Percentiles rank a stretch among this genome's conserved stretches.
Evolutionary conservation across 2,797 vertebrate species (phyloP).

Genomic region (Pogonophryne albipinna): DNA sequence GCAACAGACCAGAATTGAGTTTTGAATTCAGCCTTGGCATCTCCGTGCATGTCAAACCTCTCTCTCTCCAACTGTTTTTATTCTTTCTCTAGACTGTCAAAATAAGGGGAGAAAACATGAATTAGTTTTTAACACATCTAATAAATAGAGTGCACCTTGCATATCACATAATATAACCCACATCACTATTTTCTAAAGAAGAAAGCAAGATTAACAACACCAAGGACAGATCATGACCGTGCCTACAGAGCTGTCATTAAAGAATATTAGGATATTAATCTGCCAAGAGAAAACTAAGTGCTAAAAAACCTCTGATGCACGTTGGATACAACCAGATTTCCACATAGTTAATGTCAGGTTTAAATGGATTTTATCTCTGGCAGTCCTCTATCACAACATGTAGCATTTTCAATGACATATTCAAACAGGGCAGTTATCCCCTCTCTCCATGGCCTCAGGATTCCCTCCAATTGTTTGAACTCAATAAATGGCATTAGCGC

Average conservation of each 20-base stretch:
- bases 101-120: too few relatives aligned
- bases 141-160: not conserved
- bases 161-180: not conserved
- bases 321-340: conserved; percentile 43
- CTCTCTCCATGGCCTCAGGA: conserved; percentile 44
- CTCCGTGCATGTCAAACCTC: too few relatives aligned
- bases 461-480: conserved; percentile 65
- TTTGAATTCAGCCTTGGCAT: not conserved
- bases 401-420: conserved; percentile 53
- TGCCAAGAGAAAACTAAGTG: conserved; percentile 12
- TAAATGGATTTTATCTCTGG: conserved; percentile 45
- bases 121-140: not conserved
- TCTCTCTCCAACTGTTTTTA: too few relatives aligned
- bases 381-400: conserved; percentile 47
- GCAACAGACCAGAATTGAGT: conserved; percentile 6
- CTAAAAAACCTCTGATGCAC: conserved; percentile 27
- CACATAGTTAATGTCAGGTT: conserved; percentile 48
- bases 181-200: conserved; percentile 5
- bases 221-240: not conserved
- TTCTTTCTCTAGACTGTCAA: too few relatives aligned
- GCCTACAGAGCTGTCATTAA: not conserved
- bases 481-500: conserved; percentile 72
- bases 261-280: conserved; percentile 16
- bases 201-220: conserved; percentile 11
- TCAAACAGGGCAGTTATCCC: conserved; percentile 38